Evolutionary conservation across 2,888 invertebrate species (phyloP).

Genomic region (Zygaena filipendulae): DNA sequence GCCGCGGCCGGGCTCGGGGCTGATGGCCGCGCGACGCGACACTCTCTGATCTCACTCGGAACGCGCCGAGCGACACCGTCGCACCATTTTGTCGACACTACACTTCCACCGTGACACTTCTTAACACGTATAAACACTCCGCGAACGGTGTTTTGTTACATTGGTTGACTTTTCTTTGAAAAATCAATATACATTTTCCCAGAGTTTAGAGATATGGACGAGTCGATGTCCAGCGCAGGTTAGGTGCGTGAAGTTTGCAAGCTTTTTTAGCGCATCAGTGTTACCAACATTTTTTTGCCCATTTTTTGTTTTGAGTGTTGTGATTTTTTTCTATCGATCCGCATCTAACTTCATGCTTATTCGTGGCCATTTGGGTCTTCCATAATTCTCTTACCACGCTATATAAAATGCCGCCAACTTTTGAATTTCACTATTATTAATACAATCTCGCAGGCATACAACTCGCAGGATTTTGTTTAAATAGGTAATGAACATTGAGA

Average conservation of each 20-base stretch:
- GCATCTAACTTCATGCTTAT: slow-evolving; percentile 47
- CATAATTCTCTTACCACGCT: slow-evolving; percentile 32
- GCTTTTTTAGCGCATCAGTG: slow-evolving; percentile 71
- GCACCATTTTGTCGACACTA: slow-evolving; percentile 65
- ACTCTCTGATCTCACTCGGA: slow-evolving; percentile 62
- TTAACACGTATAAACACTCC: slow-evolving; percentile 65
- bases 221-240: slow-evolving; percentile 72
- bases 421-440: too few species aligned
- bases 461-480: too few species aligned
- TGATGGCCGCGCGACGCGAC: slow-evolving; percentile 62
- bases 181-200: slow-evolving; percentile 71
- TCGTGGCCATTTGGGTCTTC: slow-evolving; percentile 39
- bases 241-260: slow-evolving; percentile 70
- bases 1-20: slow-evolving; percentile 63
- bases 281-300: slow-evolving; percentile 69
- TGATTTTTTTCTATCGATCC: slow-evolving; percentile 64
- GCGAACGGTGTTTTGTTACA: slow-evolving; percentile 68
- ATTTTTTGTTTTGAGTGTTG: slow-evolving; percentile 67
- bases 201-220: slow-evolving; percentile 65
- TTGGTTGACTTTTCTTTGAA: slow-evolving; percentile 70
- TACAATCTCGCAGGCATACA: too few species aligned
- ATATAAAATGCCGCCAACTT: slow-evolving; percentile 34
- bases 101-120: slow-evolving; percentile 60
- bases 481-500: too few species aligned
- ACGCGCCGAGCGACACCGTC: slow-evolving; percentile 59